Percentiles rank a stretch among this genome's conserved stretches.
These are phyloP conservation scores for Sphyrna mokarran DNA, from an alignment of 2,113 vertebrate species.

Conservation along the genomic window DNA sequence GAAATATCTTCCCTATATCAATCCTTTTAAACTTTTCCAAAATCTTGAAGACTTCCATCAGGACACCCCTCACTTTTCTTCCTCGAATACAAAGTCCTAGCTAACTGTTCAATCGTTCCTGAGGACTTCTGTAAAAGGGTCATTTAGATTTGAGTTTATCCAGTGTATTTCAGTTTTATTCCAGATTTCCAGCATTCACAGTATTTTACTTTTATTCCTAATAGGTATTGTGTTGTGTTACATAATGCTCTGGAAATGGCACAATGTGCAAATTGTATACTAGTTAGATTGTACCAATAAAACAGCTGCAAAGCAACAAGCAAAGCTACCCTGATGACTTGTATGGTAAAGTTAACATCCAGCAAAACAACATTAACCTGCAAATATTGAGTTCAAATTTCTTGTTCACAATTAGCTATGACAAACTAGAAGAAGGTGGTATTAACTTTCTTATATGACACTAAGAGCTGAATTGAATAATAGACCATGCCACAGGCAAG, in stretches of 20 bases:
- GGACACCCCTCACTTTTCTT: neutral
- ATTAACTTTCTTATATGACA: neutral
- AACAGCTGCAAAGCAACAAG: neutral
- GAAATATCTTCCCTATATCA: neutral
- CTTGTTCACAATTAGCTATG: neutral
- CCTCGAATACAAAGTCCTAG: neutral
- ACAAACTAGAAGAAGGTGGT: neutral
- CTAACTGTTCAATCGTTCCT: neutral
- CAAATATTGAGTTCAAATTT: neutral
- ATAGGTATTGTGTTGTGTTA: neutral
- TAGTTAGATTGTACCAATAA: neutral
- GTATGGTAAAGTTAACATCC: neutral
- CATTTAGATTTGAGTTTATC: too few species aligned
- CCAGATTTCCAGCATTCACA: too few species aligned
- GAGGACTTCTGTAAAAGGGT: neutral
- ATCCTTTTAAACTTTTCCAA: neutral
- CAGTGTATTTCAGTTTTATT: too few species aligned
- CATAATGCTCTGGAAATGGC: neutral
- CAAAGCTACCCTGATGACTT: neutral
- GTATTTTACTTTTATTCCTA: neutral
- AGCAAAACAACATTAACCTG: neutral
- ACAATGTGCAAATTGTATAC: neutral
- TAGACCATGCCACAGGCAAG: neutral
- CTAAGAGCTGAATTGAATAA: neutral
- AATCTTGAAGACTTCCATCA: neutral